A percentile compares a stretch with the other conserved stretches of the same genome.
Conservation (phyloP, 1,140 invertebrate species). For the Ostrea denselamellosa region DNA sequence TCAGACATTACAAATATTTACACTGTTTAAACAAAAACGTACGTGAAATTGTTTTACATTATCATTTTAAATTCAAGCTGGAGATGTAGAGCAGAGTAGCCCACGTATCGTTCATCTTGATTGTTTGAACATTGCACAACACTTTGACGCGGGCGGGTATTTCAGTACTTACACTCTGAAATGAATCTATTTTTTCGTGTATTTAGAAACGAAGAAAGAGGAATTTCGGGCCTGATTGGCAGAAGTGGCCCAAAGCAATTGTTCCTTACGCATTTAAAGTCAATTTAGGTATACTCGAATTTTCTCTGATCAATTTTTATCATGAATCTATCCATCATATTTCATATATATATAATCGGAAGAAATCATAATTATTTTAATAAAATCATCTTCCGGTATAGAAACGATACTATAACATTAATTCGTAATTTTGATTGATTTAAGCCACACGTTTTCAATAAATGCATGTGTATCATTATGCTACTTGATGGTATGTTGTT, state of each 20-base stretch:
- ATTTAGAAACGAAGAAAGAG: background rate
- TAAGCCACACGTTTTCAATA: background rate
- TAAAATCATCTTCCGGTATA: background rate
- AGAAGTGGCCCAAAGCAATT: background rate
- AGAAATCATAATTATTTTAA: background rate
- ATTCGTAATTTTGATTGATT: background rate
- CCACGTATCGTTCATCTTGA: no score
- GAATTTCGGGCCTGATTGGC: background rate
- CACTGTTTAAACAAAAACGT: no score
- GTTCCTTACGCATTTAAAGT: background rate
- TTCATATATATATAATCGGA: background rate
- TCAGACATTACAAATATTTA: no score
- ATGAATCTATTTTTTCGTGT: background rate
- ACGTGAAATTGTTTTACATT: no score
- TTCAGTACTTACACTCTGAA: no score
- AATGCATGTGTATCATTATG: background rate
- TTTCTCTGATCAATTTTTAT: background rate
- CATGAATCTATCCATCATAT: background rate
- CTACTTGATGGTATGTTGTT: background rate
- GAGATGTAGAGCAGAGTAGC: no score
- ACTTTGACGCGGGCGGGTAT: no score
- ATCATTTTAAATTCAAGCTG: no score
- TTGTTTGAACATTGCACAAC: no score
- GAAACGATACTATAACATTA: background rate
- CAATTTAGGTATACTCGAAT: background rate